Conservation (phyloP, 1,140 invertebrate species). For the Cydia strobilella region DNA sequence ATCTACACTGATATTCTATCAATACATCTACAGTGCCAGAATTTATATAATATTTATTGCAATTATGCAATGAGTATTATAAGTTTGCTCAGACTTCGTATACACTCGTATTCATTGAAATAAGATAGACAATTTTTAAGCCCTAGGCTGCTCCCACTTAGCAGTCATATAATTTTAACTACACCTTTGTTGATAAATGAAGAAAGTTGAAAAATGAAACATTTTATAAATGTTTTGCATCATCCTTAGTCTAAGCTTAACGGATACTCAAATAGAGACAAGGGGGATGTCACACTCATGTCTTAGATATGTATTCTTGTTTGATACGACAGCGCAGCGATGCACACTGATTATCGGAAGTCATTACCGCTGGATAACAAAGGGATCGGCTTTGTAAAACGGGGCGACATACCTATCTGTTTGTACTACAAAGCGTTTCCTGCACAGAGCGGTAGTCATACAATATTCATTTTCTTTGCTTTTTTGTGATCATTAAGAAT, state of each 20-base stretch:
- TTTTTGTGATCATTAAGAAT: not conserved
- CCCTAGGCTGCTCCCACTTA: no score
- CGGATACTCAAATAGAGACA: not conserved
- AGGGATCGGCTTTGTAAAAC: not conserved
- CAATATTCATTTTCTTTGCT: not conserved
- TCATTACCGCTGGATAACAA: not conserved
- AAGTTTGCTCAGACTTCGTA: no score
- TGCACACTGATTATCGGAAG: constrained; percentile 8
- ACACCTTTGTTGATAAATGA: no score
- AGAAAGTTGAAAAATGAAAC: no score
- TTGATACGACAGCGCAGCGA: not conserved
- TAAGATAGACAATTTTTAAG: no score
- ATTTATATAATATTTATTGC: no score
- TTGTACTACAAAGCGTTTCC: not conserved
- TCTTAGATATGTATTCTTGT: constrained; percentile 1
- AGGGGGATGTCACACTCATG: not conserved
- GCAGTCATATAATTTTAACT: no score
- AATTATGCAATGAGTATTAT: no score
- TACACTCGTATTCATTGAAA: no score
- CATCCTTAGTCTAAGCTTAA: not conserved
- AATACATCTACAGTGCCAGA: no score
- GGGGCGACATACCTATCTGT: not conserved
- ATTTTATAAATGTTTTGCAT: no score
- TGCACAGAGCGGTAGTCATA: not conserved
- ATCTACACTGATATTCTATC: no score